A percentile compares a stretch with the other conserved stretches of the same genome.
Conservation (phyloP, 2,113 vertebrate species). For the Ifrita kowaldi region DNA sequence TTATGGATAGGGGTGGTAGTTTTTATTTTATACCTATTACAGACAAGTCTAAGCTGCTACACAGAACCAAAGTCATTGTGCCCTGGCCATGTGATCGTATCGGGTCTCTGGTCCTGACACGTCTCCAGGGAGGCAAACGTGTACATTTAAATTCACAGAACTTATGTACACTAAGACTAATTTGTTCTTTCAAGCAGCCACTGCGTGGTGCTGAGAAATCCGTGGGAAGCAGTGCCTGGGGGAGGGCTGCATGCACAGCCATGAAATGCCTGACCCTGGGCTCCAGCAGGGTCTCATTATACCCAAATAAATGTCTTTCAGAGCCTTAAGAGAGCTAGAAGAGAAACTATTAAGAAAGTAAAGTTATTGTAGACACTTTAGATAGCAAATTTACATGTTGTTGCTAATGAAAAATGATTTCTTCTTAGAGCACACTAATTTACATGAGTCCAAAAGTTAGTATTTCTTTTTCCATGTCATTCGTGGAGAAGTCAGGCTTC, state of each 20-base stretch:
- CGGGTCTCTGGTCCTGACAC: background rate
- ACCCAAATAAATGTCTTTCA: background rate
- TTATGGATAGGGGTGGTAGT: background rate
- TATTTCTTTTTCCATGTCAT: background rate
- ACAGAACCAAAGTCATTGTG: background rate
- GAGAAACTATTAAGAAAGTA: background rate
- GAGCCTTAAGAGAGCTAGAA: background rate
- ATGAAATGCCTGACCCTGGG: background rate
- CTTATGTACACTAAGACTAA: background rate
- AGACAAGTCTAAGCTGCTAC: background rate
- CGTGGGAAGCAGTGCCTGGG: background rate
- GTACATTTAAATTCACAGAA: background rate
- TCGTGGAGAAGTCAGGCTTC: background rate
- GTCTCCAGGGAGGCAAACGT: background rate
- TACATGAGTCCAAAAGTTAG: background rate
- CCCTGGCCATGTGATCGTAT: background rate
- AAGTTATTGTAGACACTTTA: background rate
- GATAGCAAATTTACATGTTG: background rate
- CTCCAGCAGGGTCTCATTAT: background rate
- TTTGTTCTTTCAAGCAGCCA: background rate
- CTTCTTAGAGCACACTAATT: background rate
- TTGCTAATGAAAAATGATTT: background rate
- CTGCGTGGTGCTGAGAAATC: background rate
- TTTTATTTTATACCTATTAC: background rate
- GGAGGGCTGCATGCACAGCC: background rate